A percentile compares a stretch with the other conserved stretches of the same genome.
Conservation (phyloP, 2,797 vertebrate genomes). For the Notolabrus celidotus region DNA sequence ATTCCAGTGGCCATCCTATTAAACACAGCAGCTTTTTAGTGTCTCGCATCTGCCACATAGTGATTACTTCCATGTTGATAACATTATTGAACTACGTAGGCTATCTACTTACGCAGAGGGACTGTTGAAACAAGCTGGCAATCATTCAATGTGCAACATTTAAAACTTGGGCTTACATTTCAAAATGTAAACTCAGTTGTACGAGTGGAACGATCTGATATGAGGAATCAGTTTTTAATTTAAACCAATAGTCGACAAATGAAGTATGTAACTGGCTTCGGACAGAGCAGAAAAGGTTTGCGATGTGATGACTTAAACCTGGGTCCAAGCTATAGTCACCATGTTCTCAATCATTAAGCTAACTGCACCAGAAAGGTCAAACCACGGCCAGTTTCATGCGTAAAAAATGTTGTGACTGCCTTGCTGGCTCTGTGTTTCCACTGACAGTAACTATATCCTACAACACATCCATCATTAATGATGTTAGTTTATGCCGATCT, state of each 20-base stretch:
- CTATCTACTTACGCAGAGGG: constrained; percentile 14
- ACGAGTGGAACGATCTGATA: constrained; percentile 29
- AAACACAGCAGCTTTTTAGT: constrained; percentile 44
- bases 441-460: constrained; percentile 26
- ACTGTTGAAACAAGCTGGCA: constrained; percentile 31
- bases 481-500: constrained; percentile 43
- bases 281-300: constrained; percentile 13
- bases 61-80: constrained; percentile 60
- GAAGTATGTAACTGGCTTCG: constrained; percentile 42
- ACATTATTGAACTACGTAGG: constrained; percentile 48
- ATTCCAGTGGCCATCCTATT: constrained; percentile 59
- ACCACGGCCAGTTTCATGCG: not conserved
- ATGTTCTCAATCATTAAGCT: not conserved
- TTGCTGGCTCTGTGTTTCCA: constrained; percentile 6
- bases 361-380: not conserved
- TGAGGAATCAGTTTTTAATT: constrained; percentile 34
- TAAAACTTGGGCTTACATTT: constrained; percentile 55
- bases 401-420: not conserved
- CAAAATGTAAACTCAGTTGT: constrained; percentile 51
- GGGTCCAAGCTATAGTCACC: not conserved
- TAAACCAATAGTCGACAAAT: constrained; percentile 39
- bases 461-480: constrained; percentile 50
- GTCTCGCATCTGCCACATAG: constrained; percentile 17
- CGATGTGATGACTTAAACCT: constrained; percentile 23
- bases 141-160: constrained; percentile 15